Evolutionary conservation across 2,888 invertebrate species (phyloP), one percentile per base, ranked within the genome.

Genomic region (Tetragonisca angustula): DNA sequence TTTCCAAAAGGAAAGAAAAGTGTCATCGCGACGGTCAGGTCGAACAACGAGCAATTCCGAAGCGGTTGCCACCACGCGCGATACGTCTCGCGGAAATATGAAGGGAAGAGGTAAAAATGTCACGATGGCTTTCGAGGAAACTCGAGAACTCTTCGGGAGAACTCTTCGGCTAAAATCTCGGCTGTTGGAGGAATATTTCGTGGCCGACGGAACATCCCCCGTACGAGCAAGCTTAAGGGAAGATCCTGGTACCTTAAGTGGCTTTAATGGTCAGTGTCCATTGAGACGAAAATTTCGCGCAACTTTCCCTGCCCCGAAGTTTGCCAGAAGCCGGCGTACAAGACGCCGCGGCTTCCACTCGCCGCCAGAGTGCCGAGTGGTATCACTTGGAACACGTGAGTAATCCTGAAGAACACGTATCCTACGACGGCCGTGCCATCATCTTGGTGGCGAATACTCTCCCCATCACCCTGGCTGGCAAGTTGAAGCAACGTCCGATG

Each of bases 211-310:
- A 68, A 68, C 64, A 77, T 80, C 62, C 62, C 54, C 19, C 13
- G 32, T 50, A 76, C 73, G 56, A 50, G 56, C 74, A 43, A 74
- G 83, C 62, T 83, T 79, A 83, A 85, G 79, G 36, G 78, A 77
- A 67, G 69, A 86, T 86, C 84, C 73, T 84, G 56, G 65, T 78
- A 84, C 84, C 81, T 75, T 86, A 86, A 88, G 73, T 81, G 81
- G 73, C 79, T 85, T 87, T 88, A 83, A 78, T 87, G 77, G 73
- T 87, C 81, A 77, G 72, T 65, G 82, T 87, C 81, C 79, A 79
- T 88, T 79, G 82, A 79, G 82, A 88, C 88, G 86, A 87, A 81
- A 88, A 88, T 81, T 87, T 87, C 62, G 24, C 17, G 80, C 68
- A 85, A 88, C 77, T 88, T 88, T 43, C 43, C 43, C 9, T 56